Conservation (phyloP, 2,113 vertebrate species). For the Cyanoderma ruficeps region DNA sequence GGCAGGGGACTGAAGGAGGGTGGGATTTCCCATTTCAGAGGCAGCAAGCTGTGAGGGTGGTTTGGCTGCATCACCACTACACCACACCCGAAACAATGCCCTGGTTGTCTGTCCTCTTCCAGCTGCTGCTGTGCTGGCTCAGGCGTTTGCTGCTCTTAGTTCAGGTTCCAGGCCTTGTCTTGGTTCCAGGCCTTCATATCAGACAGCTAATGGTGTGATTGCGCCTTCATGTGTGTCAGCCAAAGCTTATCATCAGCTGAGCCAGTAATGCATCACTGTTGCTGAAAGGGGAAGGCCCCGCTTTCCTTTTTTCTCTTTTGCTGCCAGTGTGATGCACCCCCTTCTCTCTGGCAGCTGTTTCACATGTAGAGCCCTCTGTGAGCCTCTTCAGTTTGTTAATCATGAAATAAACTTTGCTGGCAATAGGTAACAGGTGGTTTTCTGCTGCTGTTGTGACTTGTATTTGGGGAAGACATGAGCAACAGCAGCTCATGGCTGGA, state of each 20-base stretch:
- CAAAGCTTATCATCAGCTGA: neutral
- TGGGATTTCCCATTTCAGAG: conserved; percentile 33
- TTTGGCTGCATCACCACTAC: neutral
- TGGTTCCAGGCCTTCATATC: neutral
- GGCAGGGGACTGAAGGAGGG: neutral
- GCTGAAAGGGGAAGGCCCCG: neutral
- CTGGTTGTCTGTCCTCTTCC: neutral
- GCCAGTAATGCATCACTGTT: neutral
- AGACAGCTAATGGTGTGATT: neutral
- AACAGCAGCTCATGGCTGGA: neutral
- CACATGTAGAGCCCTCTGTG: neutral
- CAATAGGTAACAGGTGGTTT: neutral
- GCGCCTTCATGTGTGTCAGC: neutral
- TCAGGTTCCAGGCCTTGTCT: neutral
- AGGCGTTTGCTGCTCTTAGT: neutral
- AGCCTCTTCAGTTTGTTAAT: neutral
- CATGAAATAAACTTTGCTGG: neutral
- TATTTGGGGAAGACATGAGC: neutral
- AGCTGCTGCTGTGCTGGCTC: conserved; percentile 49
- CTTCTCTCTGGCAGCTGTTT: neutral
- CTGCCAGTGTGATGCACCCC: neutral
- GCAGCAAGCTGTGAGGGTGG: neutral
- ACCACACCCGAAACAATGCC: conserved; percentile 14
- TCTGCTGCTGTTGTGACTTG: neutral
- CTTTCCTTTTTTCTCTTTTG: neutral